Conservation (phyloP, 2,888 invertebrate species). For the Epinotia brunnichana region DNA sequence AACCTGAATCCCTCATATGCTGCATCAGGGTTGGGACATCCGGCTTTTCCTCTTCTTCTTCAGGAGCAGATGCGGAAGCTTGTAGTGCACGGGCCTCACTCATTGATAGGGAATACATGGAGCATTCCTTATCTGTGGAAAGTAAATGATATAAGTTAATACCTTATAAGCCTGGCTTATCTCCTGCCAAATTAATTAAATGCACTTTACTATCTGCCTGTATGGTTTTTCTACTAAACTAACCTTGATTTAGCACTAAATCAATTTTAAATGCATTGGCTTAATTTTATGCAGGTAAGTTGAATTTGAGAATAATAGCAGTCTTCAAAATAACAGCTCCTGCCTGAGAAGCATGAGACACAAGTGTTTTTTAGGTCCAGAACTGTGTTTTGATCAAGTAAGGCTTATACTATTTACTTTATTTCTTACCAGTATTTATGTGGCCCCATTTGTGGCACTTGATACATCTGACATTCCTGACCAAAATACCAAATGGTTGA, state of each 20-base stretch:
- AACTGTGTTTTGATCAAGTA: too few species aligned
- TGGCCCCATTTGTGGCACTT: constrained; percentile 99
- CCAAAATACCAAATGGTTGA: constrained; percentile 99
- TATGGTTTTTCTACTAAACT: too few species aligned
- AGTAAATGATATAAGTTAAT: constrained; percentile 2
- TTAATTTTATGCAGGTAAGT: too few species aligned
- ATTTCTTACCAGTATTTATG: constrained; percentile 91
- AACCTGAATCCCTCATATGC: constrained; percentile 96
- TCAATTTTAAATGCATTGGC: too few species aligned
- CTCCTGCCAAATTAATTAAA: neutral
- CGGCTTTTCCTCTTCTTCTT: constrained; percentile 85
- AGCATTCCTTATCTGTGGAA: constrained; percentile 94
- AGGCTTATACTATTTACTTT: neutral
- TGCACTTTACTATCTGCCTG: too few species aligned
- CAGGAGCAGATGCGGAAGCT: constrained; percentile 88
- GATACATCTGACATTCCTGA: constrained; percentile 98
- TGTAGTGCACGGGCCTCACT: constrained; percentile 90
- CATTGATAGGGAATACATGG: constrained; percentile 93
- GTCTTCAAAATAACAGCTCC: too few species aligned
- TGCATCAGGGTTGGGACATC: constrained; percentile 89
- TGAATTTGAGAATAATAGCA: too few species aligned
- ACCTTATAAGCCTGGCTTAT: too few species aligned
- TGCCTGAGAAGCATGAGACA: too few species aligned
- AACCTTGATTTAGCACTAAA: too few species aligned
- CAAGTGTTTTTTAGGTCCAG: neutral